These are phyloP conservation scores for Hypomecis punctinalis DNA, from an alignment of 2,888 invertebrate genomes.

Conservation along the genomic window DNA sequence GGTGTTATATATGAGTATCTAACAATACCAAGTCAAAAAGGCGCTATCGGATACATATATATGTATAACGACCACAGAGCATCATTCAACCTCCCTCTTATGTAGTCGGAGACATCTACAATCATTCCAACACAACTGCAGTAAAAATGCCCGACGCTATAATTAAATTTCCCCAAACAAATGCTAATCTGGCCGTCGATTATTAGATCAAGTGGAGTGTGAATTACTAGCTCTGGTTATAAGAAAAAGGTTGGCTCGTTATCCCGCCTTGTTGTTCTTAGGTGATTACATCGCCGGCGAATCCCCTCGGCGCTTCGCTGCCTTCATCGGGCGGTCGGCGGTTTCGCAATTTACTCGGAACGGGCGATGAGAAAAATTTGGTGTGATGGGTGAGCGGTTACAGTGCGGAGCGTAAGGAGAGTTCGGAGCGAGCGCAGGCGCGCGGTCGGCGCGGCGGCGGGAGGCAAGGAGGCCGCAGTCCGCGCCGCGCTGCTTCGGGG, in stretches of 20 bases:
- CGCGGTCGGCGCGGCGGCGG: slow-evolving; percentile 45
- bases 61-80: no score
- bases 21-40: no score
- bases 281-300: slow-evolving; percentile 73
- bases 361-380: slow-evolving; percentile 78
- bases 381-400: slow-evolving; percentile 56
- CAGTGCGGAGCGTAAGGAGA: slow-evolving; percentile 28
- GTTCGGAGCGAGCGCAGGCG: slow-evolving; percentile 55
- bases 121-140: not conserved
- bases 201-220: slow-evolving; percentile 69
- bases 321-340: slow-evolving; percentile 69
- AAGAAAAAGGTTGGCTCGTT: slow-evolving; percentile 67
- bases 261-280: slow-evolving; percentile 70
- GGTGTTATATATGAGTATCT: not conserved
- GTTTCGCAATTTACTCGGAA: slow-evolving; percentile 79
- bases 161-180: slow-evolving; percentile 15
- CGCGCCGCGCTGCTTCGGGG: slow-evolving; percentile 61
- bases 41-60: no score
- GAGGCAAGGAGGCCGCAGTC: slow-evolving; percentile 52
- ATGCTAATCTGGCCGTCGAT: slow-evolving; percentile 65
- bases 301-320: slow-evolving; percentile 68
- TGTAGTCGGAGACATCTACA: not conserved
- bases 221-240: slow-evolving; percentile 60
- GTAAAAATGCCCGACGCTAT: slow-evolving; percentile 1
- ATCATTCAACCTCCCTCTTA: no score